A percentile compares a stretch with the other conserved stretches of the same genome.
These are phyloP conservation scores for Isoperla grammatica DNA, from an alignment of 2,888 invertebrate genomes.

Conservation along the genomic window DNA sequence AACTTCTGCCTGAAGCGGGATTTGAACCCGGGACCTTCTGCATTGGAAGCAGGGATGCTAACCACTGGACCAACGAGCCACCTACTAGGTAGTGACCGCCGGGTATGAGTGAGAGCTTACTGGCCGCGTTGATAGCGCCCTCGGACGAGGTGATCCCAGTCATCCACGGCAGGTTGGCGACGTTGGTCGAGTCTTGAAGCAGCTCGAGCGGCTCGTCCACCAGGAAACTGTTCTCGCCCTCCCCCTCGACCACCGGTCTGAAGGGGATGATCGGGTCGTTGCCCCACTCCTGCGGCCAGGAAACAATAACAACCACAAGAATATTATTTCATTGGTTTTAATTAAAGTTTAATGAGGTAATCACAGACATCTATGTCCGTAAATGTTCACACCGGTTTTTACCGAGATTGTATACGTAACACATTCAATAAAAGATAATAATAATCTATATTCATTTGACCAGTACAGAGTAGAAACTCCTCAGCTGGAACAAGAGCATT, in stretches of 20 bases:
- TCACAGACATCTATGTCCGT: background rate
- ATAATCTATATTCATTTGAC: too few relatives aligned
- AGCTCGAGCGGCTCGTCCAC: conserved; percentile 50
- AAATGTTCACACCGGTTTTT: too few relatives aligned
- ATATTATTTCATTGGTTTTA: background rate
- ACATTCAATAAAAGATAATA: too few relatives aligned
- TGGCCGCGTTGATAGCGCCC: conserved; percentile 59
- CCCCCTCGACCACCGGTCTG: conserved; percentile 62
- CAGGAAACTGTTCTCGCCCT: conserved; percentile 7
- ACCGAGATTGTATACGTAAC: too few relatives aligned
- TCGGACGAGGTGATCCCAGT: conserved; percentile 68
- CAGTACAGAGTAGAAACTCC: too few relatives aligned
- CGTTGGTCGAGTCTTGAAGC: conserved; percentile 36
- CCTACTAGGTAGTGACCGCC: too few relatives aligned
- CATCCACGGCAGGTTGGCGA: conserved; percentile 61
- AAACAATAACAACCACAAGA: background rate
- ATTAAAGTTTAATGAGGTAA: background rate
- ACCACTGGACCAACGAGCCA: too few relatives aligned
- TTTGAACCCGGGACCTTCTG: too few relatives aligned
- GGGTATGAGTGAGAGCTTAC: too few relatives aligned
- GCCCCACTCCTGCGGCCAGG: conserved; percentile 70
- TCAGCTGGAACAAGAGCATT: too few relatives aligned
- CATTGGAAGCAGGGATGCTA: too few relatives aligned
- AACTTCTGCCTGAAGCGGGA: too few relatives aligned
- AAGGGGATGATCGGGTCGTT: conserved; percentile 76